phyloP scores from a whole-genome alignment of 2,113 vertebrate genomes.

The Ovis canadensis region DNA sequence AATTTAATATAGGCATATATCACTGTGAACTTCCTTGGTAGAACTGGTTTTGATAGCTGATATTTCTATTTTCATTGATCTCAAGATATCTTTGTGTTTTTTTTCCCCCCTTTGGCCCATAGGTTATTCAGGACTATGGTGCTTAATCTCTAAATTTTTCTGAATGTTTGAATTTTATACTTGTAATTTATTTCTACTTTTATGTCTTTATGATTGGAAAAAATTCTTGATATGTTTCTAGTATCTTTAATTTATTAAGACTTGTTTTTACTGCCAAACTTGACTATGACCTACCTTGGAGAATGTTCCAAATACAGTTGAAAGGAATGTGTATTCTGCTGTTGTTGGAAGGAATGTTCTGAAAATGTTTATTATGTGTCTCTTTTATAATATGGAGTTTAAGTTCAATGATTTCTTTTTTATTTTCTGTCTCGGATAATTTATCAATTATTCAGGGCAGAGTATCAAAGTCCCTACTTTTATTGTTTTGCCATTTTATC shows the following conservation, averaged over 20 bases:
- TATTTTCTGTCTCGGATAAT: not conserved
- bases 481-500: not conserved
- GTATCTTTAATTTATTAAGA: not conserved
- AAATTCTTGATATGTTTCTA: not conserved
- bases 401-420: not conserved
- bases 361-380: not conserved
- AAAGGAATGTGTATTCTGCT: not conserved
- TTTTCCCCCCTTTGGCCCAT: not conserved
- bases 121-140: not conserved
- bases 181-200: not conserved
- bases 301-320: not conserved
- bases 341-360: not conserved
- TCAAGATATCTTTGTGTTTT: not conserved
- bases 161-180: not conserved
- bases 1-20: not conserved
- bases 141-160: not conserved
- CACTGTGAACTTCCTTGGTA: not conserved
- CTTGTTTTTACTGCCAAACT: not conserved
- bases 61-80: not conserved
- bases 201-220: not conserved
- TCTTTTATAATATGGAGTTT: not conserved
- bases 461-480: not conserved
- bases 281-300: not conserved
- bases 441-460: not conserved
- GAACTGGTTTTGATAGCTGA: not conserved